Evolutionary conservation across 30 jellyfish, hydroid and myxozoan genomes (phyloP).

Genomic region (Turritopsis rubra): DNA sequence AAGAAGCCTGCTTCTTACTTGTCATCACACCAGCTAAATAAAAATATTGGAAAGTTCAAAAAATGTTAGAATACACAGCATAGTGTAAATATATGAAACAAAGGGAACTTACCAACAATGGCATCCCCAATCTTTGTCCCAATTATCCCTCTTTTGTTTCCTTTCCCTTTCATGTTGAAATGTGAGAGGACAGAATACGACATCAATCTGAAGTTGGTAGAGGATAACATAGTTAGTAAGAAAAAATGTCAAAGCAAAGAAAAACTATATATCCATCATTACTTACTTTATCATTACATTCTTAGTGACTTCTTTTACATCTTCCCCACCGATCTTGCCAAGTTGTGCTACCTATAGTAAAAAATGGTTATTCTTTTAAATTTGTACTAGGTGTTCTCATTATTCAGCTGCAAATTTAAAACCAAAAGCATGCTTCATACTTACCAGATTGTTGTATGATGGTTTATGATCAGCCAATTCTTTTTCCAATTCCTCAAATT

Average conservation of each 20-base stretch:
- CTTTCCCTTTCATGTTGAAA: constrained; percentile 16
- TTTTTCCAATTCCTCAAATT: not conserved
- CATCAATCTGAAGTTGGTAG: constrained; percentile 2
- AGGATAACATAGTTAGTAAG: not conserved
- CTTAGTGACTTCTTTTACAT: not conserved
- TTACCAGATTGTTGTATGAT: not conserved
- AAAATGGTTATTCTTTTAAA: not conserved
- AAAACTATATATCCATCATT: not conserved
- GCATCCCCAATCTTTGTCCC: not conserved
- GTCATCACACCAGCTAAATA: not conserved
- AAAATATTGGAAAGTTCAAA: not conserved
- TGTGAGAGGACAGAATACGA: not conserved
- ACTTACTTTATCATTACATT: not conserved
- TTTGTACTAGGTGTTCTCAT: not conserved
- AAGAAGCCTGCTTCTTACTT: not conserved
- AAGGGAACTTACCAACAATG: not conserved
- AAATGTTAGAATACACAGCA: not conserved
- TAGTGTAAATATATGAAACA: not conserved
- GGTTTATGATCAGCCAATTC: not conserved
- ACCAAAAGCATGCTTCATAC: not conserved
- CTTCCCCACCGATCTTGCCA: not conserved
- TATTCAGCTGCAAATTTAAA: not conserved
- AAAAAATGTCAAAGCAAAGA: not conserved
- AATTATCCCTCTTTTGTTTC: not conserved
- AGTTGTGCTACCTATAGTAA: not conserved